A percentile compares a stretch with the other conserved stretches of the same genome.
phyloP scores from a whole-genome alignment of 2,797 vertebrate genomes.

The Simalia tracyae region DNA sequence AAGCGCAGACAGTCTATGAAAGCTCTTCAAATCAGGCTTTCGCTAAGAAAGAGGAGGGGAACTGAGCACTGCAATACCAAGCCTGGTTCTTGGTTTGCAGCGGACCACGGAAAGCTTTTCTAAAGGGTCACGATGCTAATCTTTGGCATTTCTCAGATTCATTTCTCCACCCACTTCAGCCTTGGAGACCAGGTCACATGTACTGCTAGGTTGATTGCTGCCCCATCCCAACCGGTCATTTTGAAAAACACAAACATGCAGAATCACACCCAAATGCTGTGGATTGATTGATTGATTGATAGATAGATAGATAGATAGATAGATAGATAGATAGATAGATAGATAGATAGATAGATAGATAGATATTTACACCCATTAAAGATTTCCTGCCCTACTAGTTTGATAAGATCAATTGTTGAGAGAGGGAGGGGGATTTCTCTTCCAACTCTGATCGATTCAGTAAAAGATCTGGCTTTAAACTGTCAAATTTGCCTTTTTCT shows the following conservation, averaged over 20 bases:
- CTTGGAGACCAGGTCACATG: neutral
- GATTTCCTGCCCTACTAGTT: slow-evolving; percentile 24
- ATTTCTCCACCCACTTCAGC: too few species aligned
- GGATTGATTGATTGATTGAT: too few species aligned
- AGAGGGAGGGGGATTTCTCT: slow-evolving; percentile 21
- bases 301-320: too few species aligned
- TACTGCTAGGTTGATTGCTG: neutral
- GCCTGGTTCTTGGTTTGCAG: neutral
- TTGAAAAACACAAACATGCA: neutral
- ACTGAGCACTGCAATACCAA: neutral
- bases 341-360: too few species aligned
- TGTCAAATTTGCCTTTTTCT: slow-evolving; percentile 76
- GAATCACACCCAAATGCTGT: neutral
- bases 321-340: too few species aligned
- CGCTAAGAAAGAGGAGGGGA: neutral
- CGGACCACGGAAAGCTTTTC: neutral
- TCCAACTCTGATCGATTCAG: slow-evolving; percentile 67
- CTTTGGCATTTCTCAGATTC: neutral
- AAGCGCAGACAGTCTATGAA: slow-evolving; percentile 52
- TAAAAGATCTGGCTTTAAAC: slow-evolving; percentile 77
- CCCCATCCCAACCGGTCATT: neutral
- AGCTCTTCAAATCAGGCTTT: neutral
- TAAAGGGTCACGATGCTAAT: neutral
- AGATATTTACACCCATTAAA: slow-evolving; percentile 15
- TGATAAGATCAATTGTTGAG: slow-evolving; percentile 19